These are phyloP conservation scores for Tragelaphus scriptus DNA, from an alignment of 2,113 vertebrate genomes.

Conservation along the genomic window DNA sequence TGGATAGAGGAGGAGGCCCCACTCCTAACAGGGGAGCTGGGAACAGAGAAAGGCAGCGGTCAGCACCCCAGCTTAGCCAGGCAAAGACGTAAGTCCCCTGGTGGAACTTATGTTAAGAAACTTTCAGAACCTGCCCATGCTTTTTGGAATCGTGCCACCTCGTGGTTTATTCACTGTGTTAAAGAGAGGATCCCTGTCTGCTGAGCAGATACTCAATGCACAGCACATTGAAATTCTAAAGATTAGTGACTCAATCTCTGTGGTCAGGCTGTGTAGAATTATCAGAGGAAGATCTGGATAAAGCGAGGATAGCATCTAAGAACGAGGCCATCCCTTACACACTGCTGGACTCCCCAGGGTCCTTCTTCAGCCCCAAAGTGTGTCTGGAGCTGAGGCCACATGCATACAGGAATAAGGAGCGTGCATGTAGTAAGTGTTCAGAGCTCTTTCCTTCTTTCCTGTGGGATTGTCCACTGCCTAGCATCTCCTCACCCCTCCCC, in stretches of 20 bases:
- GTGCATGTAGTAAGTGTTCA: rapidly evolving
- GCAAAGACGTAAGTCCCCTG: background rate
- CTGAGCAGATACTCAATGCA: background rate
- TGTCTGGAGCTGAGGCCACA: background rate
- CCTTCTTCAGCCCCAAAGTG: background rate
- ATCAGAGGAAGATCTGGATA: background rate
- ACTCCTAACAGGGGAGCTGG: rapidly evolving
- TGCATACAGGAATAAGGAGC: rapidly evolving
- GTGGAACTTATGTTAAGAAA: background rate
- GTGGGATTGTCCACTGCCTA: background rate
- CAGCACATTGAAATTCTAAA: no score
- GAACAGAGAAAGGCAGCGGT: rapidly evolving
- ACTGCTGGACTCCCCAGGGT: rapidly evolving
- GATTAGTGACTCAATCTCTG: background rate
- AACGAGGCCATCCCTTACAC: background rate
- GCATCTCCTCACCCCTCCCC: no score
- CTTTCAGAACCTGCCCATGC: background rate
- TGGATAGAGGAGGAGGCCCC: rapidly evolving
- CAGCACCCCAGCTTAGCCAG: rapidly evolving
- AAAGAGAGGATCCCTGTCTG: background rate
- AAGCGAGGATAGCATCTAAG: rapidly evolving
- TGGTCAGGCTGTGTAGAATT: background rate
- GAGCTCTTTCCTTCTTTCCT: background rate
- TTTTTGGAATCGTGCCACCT: background rate
- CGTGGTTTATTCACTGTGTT: background rate